Evolutionary conservation across 30 jellyfish, hydroid and myxozoan species (phyloP).

Genomic region (Rhopilema esculentum): DNA sequence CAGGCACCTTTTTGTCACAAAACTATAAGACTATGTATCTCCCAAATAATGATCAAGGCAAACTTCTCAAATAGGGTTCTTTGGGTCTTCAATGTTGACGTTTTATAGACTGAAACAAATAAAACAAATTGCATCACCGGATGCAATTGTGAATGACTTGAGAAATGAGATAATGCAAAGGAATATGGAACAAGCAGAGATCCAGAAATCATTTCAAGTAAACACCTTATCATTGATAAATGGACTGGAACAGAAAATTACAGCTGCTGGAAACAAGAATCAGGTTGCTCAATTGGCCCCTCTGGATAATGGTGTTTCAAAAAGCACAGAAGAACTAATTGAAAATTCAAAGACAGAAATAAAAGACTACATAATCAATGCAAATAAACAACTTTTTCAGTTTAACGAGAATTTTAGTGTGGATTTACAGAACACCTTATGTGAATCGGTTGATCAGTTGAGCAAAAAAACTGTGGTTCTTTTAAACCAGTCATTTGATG

Average conservation of each 20-base stretch:
- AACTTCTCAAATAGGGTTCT: constrained; percentile 62
- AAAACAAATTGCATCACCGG: constrained; percentile 67
- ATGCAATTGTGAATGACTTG: constrained; percentile 22
- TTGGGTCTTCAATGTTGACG: constrained; percentile 80
- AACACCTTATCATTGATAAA: not conserved
- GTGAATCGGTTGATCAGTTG: not conserved
- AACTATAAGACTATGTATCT: not conserved
- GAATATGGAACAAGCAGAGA: not conserved
- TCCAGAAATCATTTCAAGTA: constrained; percentile 6
- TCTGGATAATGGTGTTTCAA: not conserved
- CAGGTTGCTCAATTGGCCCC: not conserved
- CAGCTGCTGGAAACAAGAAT: not conserved
- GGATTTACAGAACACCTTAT: not conserved
- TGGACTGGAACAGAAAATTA: constrained; percentile 14
- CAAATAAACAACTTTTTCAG: not conserved
- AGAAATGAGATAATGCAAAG: constrained; percentile 24
- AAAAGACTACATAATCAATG: not conserved
- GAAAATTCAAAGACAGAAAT: not conserved
- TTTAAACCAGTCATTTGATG: not conserved
- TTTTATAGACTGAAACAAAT: constrained; percentile 74
- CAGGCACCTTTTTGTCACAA: too few species aligned
- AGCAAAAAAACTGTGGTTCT: not conserved
- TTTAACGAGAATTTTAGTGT: not conserved
- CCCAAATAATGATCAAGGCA: not conserved
- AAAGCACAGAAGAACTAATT: not conserved